phyloP scores from a whole-genome alignment of 2,113 vertebrate genomes.

The Xyrauchen texanus region DNA sequence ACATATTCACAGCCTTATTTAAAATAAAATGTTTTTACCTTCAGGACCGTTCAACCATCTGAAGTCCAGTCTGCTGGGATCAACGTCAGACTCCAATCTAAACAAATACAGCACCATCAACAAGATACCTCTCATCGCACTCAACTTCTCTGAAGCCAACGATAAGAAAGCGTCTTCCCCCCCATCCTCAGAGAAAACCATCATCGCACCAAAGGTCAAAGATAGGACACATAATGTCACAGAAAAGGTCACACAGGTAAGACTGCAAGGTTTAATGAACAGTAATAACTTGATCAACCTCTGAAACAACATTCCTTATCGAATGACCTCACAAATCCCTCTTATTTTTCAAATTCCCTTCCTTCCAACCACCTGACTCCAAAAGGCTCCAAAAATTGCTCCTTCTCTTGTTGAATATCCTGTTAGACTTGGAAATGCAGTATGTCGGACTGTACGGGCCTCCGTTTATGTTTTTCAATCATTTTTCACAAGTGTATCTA shows the following conservation, averaged over 20 bases:
- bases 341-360: too few species aligned
- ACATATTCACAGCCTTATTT: not conserved
- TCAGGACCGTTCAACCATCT: slow-evolving; percentile 95
- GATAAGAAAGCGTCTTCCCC: slow-evolving; percentile 94
- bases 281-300: too few species aligned
- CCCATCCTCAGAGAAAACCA: slow-evolving; percentile 92
- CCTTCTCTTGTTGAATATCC: too few species aligned
- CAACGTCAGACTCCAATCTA: slow-evolving; percentile 98
- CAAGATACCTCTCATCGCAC: slow-evolving; percentile 96
- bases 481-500: too few species aligned
- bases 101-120: slow-evolving; percentile 98
- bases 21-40: slow-evolving; percentile 32
- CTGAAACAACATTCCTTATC: too few species aligned
- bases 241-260: slow-evolving; percentile 98
- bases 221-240: slow-evolving; percentile 98
- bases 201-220: slow-evolving; percentile 98
- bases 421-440: too few species aligned
- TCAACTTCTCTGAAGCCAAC: slow-evolving; percentile 92
- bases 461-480: too few species aligned
- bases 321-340: too few species aligned
- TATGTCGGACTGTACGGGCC: not conserved
- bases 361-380: too few species aligned
- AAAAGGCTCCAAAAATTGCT: too few species aligned
- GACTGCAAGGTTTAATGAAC: slow-evolving; percentile 28
- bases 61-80: slow-evolving; percentile 94